Evolutionary conservation across 1,140 invertebrate genomes (phyloP), one percentile per base, ranked within the genome.

Genomic region (Macrosteles quadrilineatus): DNA sequence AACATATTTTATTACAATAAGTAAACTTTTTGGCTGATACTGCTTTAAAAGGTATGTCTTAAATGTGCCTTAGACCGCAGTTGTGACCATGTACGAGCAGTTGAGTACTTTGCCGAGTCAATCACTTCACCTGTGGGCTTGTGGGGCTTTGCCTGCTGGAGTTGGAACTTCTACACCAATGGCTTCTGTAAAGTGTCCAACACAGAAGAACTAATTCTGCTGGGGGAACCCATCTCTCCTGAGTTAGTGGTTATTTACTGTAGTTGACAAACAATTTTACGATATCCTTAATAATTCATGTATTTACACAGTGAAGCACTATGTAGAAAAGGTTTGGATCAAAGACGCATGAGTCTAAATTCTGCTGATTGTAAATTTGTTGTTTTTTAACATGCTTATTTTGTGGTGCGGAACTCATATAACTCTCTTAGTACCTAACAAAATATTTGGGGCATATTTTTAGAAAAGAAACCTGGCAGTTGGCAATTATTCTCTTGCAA

Each of bases 101-200:
- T 75, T 0, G 71, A 72, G 14, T 71, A 74, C 27, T 77, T 71
- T 45, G 75, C 75, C 1, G 76, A 77, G 55, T 73, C 73, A 2
- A 73, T 77, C 31, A 66, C 19, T 2, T 55, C 30, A 21, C 25
- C 72, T 11, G 64, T 11, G 0, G 74, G 59, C 1, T 73, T 77
- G 47, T 75, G 45, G 62, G 76, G 73, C 0, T 53, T 63, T 19
- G 53, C 53, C 0, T 77, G 76, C n/a, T 62, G 30, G 25, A 25
- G 25, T 17, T 69, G 68, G 68, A 43, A 2, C 9, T 62, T 59
- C 17, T n/a, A 29, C 6, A 43, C 19, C 9, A 69, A 63, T 19
- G 68, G 47, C 2, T 43, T 43, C 40, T 59, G 59, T 21, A 59
- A 69, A 19, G 53, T 47, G 11, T 32, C 53, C 30, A 62, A 30